phyloP scores from a whole-genome alignment of 37 sponge, comb jelly and placozoan species.

The Lycopodina hypogea region DNA sequence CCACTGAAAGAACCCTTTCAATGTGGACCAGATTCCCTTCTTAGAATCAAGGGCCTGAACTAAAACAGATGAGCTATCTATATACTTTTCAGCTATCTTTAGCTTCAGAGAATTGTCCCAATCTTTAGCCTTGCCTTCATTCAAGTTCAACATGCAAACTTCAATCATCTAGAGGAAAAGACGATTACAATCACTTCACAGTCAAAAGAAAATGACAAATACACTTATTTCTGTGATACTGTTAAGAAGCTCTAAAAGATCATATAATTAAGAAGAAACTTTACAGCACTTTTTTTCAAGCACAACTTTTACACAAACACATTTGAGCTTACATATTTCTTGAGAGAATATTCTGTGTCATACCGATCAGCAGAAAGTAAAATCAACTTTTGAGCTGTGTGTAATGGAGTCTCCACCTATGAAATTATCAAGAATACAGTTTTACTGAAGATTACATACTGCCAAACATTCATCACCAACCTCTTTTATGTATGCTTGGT shows the following conservation, averaged over 20 bases:
- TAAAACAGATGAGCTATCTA: constrained; percentile 36
- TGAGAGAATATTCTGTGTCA: constrained; percentile 62
- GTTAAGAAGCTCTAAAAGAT: neutral
- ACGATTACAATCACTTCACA: neutral
- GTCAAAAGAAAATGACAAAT: neutral
- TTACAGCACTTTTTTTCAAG: neutral
- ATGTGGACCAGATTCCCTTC: constrained; percentile 57
- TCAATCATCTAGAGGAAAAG: constrained; percentile 53
- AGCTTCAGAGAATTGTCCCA: constrained; percentile 57
- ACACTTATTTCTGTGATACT: neutral
- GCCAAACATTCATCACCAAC: constrained; percentile 31
- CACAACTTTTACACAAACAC: neutral
- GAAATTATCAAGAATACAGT: neutral
- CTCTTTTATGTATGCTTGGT: constrained; percentile 75
- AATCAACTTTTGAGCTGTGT: constrained; percentile 68
- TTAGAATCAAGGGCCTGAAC: constrained; percentile 54
- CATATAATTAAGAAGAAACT: neutral
- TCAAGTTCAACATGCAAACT: constrained; percentile 71
- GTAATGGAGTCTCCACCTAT: constrained; percentile 74
- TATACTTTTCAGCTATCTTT: constrained; percentile 56
- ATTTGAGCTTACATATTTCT: constrained; percentile 55
- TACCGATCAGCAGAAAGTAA: constrained; percentile 75
- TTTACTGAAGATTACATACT: neutral
- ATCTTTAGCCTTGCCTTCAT: constrained; percentile 70
- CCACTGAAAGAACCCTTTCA: constrained; percentile 80